Conservation (phyloP, 2,888 invertebrate species). For the Chloroclysta siterata region DNA sequence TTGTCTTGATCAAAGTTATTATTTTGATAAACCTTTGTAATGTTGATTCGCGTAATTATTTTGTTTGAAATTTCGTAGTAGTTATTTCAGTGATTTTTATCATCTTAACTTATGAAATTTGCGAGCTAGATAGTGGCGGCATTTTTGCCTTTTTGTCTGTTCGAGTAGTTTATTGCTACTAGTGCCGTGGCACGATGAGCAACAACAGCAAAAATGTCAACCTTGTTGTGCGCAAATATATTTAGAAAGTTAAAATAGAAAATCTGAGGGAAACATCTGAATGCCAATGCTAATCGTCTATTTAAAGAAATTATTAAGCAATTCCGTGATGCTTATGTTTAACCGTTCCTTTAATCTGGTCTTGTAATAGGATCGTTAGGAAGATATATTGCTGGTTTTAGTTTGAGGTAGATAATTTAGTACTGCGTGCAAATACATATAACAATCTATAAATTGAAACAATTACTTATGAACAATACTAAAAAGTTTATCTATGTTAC, state of each 20-base stretch:
- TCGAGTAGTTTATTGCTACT: conserved; percentile 48
- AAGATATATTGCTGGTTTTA: conserved; percentile 33
- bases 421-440: conserved; percentile 7
- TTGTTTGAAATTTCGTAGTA: no score
- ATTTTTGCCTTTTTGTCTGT: conserved; percentile 7
- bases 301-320: conserved; percentile 43
- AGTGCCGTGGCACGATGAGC: no score
- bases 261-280: conserved; percentile 72
- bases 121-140: no score
- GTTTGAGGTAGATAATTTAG: conserved; percentile 27
- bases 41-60: no score
- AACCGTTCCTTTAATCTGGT: conserved; percentile 39
- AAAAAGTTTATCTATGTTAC: no score
- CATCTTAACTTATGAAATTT: no score
- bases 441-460: no score
- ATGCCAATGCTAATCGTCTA: conserved; percentile 77
- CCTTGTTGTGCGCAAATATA: conserved; percentile 66
- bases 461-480: no score
- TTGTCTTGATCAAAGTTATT: no score
- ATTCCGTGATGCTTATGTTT: conserved; percentile 31
- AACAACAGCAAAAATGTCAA: conserved; percentile 66
- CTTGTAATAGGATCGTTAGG: conserved; percentile 38
- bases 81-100: no score
- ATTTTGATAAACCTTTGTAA: no score
- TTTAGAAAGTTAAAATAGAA: conserved; percentile 75